Evolutionary conservation across 2,888 invertebrate genomes (phyloP), one percentile per base, ranked within the genome.

Genomic region (Synanthedon andrenaeformis): DNA sequence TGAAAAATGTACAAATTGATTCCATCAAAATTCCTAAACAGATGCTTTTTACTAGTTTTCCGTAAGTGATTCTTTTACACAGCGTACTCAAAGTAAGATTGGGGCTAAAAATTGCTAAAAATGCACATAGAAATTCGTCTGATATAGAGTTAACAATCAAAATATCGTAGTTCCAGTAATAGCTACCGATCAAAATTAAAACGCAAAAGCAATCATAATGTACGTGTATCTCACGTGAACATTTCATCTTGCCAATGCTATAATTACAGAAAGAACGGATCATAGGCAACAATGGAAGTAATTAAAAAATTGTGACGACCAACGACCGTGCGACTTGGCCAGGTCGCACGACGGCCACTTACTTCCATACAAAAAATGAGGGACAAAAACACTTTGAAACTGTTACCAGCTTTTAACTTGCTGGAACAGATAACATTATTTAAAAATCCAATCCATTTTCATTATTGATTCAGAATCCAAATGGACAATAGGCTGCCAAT

Each of bases 241-340:
- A 13, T 45, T 14, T 52, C 58, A 55, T 52, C 53, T 52, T 61
- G 59, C 55, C 53, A 61, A 55, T 57, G 54, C 52, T 51, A 52
- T 65, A 67, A 61, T 61, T 57, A 55, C 61, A 59, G 45, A 62
- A 63, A 59, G 45, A 62, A 63, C 58, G 52, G 41, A 53, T 51
- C 35, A 51, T 54, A 14, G 45, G 53, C 53, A 61, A 70, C 70
- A 70, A 69, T 68, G 55, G 56, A 42, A 58, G 56, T 58, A 65
- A 67, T 67, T 64, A 67, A 59, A 57, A 59, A 56, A 58, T 56
- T 13, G 45, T 45, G 45, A 45, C 45, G 45, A 45, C 23, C 28
- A 48, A 57, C 54, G 59, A 56, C 60, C 69, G 67, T 69, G 69
- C 49, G 67, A 69, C 58, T 56, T 45, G n/a, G 45, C 45, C 13